Percentiles rank a stretch among this genome's conserved stretches.
phyloP scores from a whole-genome alignment of 1,140 invertebrate species.

The Diabrotica undecimpunctata region DNA sequence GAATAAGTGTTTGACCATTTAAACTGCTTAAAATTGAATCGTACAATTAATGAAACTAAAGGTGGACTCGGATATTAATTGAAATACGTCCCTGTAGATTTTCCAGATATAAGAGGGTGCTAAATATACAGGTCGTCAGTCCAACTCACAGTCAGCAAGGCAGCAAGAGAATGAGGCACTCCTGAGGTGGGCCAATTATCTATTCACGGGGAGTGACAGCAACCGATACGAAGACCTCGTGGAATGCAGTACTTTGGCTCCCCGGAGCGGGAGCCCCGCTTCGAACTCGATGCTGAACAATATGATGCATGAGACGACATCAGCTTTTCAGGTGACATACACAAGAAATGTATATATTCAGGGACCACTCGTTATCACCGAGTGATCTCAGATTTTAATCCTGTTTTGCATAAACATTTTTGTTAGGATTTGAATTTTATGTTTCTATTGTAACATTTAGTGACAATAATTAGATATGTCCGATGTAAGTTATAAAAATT shows the following conservation, averaged over 20 bases:
- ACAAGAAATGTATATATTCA: background rate
- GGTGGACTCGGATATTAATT: too few species aligned
- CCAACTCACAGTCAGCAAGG: conserved; percentile 24
- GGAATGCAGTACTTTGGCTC: conserved; percentile 43
- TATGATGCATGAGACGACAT: conserved; percentile 38
- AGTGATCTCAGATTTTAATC: background rate
- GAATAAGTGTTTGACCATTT: too few species aligned
- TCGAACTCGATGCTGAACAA: conserved; percentile 19
- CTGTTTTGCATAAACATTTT: conserved; percentile 15
- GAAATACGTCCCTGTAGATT: background rate
- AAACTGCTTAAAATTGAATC: too few species aligned
- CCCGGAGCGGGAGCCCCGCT: conserved; percentile 27
- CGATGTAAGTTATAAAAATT: too few species aligned
- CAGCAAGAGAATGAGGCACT: conserved; percentile 20
- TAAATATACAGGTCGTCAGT: conserved; percentile 45
- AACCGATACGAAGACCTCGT: conserved; percentile 40
- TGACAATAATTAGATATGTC: too few species aligned
- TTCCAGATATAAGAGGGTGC: conserved; percentile 19
- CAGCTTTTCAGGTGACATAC: conserved; percentile 17
- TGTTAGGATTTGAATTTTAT: background rate
- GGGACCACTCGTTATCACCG: conserved; percentile 17
- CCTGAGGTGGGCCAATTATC: conserved; percentile 50
- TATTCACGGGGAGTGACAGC: conserved; percentile 48
- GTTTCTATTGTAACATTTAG: too few species aligned
- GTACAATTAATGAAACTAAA: too few species aligned